Evolutionary conservation across 2,888 invertebrate species (phyloP), one percentile per base, ranked within the genome.

Genomic region (Ormyrus labotus): DNA sequence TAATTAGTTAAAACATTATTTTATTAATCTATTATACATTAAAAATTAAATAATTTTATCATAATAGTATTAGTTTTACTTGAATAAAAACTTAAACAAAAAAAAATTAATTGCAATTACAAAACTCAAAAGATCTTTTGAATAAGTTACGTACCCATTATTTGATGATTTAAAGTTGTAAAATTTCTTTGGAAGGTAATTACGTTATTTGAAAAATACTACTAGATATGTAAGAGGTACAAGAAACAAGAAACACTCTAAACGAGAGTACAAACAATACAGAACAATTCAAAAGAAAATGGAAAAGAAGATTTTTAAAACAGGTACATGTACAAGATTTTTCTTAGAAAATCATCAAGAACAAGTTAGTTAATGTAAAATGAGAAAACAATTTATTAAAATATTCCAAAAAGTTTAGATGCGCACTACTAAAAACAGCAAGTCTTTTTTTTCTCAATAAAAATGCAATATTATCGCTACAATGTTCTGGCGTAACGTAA

Each of bases 61-160:
- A 4, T 34, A 34, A 34, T 34, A 34, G 34, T 0, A 34, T 34
- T 34, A 34, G 34, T 34, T 34, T 34, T 3, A 34, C 34, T 34
- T 34, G 2, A 34, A 34, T 34, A 34, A 34, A 34, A 34, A 34
- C 34, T 34, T 34, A 34, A 19, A 19, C 1, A 19, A 50, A 50
- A 50, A 64, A 72, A 53, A 10, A 7, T 45, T 45, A 63, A 63
- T 34, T 34, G 55, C 19, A 19, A 55, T 60, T 61, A 13, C 9
- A 45, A 71, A 78, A 34, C 3, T 34, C 34, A 34, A 34, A 34
- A 34, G 34, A 34, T 34, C 34, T 34, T 34, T 34, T 34, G 34
- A 34, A 34, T 34, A 34, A 61, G 34, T 79, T 79, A 79, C 79
- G n/a, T 79, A 79, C 79, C 78, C 57, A 63, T 71, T 19, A 34